A percentile compares a stretch with the other conserved stretches of the same genome.
Conservation (phyloP, 1,140 invertebrate genomes). For the Latrodectus geometricus region DNA sequence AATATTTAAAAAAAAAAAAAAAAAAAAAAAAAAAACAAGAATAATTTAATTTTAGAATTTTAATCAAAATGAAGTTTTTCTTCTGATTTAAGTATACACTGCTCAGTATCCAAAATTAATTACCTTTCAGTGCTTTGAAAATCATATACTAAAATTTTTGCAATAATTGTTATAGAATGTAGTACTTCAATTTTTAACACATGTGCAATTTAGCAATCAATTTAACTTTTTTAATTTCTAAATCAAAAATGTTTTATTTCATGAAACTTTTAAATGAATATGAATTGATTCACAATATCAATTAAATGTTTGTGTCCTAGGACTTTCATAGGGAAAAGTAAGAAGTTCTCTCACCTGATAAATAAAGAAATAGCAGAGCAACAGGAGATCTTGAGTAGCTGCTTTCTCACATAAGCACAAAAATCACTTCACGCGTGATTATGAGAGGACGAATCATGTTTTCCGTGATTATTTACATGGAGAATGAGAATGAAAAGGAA, state of each 20-base stretch:
- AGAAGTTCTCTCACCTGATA: neutral
- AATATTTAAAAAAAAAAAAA: no score
- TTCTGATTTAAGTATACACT: no score
- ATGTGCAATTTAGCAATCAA: no score
- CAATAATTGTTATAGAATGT: no score
- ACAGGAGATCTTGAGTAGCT: neutral
- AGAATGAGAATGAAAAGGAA: constrained; percentile 49
- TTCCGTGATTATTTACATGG: constrained; percentile 55
- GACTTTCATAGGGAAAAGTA: neutral
- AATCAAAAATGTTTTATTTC: no score
- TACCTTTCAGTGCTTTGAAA: no score
- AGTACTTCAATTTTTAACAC: no score
- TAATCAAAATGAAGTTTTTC: no score
- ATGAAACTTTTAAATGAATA: no score
- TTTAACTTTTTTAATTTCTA: no score
- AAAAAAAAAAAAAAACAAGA: neutral
- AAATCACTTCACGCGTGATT: constrained; percentile 25
- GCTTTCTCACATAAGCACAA: neutral
- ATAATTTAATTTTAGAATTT: neutral
- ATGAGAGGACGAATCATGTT: constrained; percentile 31
- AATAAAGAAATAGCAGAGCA: neutral
- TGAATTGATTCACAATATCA: neutral
- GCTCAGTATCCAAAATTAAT: no score
- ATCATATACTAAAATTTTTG: no score
- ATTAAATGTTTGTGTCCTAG: neutral